These are phyloP conservation scores for Carassius gibelio DNA, from an alignment of 2,113 vertebrate genomes.

Conservation along the genomic window DNA sequence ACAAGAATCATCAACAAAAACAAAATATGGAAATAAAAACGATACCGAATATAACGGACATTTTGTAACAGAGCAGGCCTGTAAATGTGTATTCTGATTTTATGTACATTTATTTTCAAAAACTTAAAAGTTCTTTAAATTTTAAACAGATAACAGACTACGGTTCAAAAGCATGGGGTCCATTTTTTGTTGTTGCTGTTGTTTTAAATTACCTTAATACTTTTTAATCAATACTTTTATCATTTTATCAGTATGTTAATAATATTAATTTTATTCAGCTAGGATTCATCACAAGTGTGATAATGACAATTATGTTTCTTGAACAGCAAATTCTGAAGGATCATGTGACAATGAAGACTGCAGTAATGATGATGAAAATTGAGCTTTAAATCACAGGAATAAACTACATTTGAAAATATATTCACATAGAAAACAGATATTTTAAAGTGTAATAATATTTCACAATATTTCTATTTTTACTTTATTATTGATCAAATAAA, in stretches of 20 bases:
- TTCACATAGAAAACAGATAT: too few species aligned
- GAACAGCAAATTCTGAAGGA: neutral
- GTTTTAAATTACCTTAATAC: too few species aligned
- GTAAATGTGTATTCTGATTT: neutral
- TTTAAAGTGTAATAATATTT: too few species aligned
- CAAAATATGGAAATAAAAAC: neutral
- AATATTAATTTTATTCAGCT: too few species aligned
- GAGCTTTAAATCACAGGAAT: neutral
- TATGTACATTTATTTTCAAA: too few species aligned
- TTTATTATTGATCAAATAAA: neutral
- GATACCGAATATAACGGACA: neutral
- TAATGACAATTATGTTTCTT: neutral
- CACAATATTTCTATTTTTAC: too few species aligned
- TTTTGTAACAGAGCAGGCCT: neutral
- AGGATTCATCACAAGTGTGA: too few species aligned
- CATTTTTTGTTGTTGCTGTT: neutral
- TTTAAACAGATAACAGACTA: too few species aligned
- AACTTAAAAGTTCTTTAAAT: too few species aligned
- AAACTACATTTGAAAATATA: too few species aligned
- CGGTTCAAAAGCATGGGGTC: neutral
- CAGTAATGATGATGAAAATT: neutral
- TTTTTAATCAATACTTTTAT: too few species aligned
- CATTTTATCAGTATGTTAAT: too few species aligned
- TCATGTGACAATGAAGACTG: neutral
- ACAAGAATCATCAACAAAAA: conserved; percentile 42